Evolutionary conservation across 2,888 invertebrate genomes (phyloP), one percentile per base, ranked within the genome.

Genomic region (Lasioglossum calceatum): DNA sequence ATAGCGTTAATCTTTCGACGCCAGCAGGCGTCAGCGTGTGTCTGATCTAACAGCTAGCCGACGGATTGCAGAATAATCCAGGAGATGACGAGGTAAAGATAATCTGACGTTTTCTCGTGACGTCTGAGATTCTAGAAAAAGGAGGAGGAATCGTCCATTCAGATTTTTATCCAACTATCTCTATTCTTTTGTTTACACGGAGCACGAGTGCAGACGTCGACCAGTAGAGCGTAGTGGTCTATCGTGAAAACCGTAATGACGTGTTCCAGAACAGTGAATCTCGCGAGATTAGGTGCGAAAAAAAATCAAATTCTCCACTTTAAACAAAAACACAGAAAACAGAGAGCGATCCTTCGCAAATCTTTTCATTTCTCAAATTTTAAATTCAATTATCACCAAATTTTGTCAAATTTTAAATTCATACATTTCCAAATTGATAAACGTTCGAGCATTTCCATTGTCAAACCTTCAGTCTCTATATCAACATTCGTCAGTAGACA

Each of bases 151-250:
- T 82, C 82, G 44, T 76, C 72, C 78, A 47, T 82, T 75, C 76
- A 80, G 84, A 88, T 88, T 86, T 80, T 88, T 88, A 88, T 88
- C 87, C 64, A 36, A 47, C 36, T 87, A 79, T 80, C 88, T 75
- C 75, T 50, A 79, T 88, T 70, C 42, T 82, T 85, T 83, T 77
- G 79, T 54, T 50, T 44, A 79, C 79, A 61, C 61, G 58, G 42
- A 58, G 42, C 61, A 32, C 54, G 73, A n/a, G 39, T 54, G 77
- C 64, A 19, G 75, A 73, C 58, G 77, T 58, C 42, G 39, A 39
- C n/a, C 73, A 61, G 58, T 79, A 72, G 71, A 82, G 67, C 67
- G 67, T 67, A 19, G 19, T 67, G 36, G 16, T 67, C 36, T 36
- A 67, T 36, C 67, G 36, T 36, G 19, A 36, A 67, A 67, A 67